Base-by-base conservation (phyloP, 2,888 invertebrate genomes). In the Teleiodes luculella region DNA sequence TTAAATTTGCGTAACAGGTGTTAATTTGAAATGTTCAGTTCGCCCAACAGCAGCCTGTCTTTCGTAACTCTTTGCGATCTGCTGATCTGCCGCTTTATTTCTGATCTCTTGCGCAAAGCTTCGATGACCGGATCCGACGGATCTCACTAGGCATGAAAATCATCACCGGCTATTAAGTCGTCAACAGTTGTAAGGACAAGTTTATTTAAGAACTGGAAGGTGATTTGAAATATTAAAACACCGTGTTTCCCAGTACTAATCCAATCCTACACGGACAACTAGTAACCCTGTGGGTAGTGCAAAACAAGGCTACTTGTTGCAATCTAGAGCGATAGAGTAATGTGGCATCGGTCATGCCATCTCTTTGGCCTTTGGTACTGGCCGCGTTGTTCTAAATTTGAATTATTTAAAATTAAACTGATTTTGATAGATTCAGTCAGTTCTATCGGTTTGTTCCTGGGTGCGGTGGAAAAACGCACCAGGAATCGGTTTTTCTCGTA, bases 71-170 rank as follows among this genome's bases (percentile, higher is more conserved):
- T n/a, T n/a, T n/a, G n/a, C n/a, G 59, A 62, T 59, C 56, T 11
- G 13, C 18, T 63, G 61, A 56, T 70, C 70, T 72, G 69, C 73
- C 70, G 66, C 72, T 80, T 79, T 83, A 84, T 82, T 82, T 80
- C 72, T 68, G 76, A 64, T 65, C 68, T 67, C 76, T 86, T 86
- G 77, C 86, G 84, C 80, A 86, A 86, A 68, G 57, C 52, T 56
- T 53, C 51, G 35, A 50, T 53, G 43, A 48, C 24, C 28, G 20
- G 37, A 52, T 46, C 36, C 35, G 41, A 47, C 28, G 20, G 37
- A 52, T 46, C 36, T 30, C 46, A 47, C 49, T 36, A 48, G 24
- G 51, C 35, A 28, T 37, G 33, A 48, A 56, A 52, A 53, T 64
- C 58, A 56, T 57, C 66, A n/a, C n/a, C n/a, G n/a, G n/a, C n/a